Evolutionary conservation across 2,888 invertebrate species (phyloP).

Genomic region (Achlya flavicornis): DNA sequence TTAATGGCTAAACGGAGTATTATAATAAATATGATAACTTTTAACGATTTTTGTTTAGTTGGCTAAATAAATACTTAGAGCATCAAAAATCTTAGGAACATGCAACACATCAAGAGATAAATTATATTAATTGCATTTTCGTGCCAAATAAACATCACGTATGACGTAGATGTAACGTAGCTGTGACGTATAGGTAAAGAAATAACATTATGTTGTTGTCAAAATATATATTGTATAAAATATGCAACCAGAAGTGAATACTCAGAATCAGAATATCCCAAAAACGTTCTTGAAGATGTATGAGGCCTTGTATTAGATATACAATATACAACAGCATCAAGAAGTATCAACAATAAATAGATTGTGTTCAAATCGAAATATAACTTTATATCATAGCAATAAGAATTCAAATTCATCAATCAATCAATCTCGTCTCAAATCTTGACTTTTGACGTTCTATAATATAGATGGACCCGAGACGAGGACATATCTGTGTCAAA

Average conservation of each 20-base stretch:
- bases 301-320: too few relatives aligned
- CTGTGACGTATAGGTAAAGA: too few relatives aligned
- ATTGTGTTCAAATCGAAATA: too few relatives aligned
- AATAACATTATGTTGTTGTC: neutral
- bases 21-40: neutral
- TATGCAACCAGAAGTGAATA: neutral
- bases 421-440: too few relatives aligned
- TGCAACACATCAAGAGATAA: neutral
- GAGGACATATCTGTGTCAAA: neutral
- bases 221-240: neutral
- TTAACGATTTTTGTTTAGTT: neutral
- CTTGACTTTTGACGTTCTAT: too few relatives aligned
- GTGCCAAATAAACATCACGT: neutral
- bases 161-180: neutral
- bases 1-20: too few relatives aligned
- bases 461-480: too few relatives aligned
- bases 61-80: neutral
- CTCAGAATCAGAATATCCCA: neutral
- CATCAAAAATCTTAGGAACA: neutral
- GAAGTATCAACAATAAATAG: too few relatives aligned
- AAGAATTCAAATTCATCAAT: too few relatives aligned
- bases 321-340: too few relatives aligned
- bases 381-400: too few relatives aligned
- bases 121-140: constrained; percentile 1
- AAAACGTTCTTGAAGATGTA: too few relatives aligned